phyloP scores from a whole-genome alignment of 2,797 vertebrate genomes.

The Chelon auratus region DNA sequence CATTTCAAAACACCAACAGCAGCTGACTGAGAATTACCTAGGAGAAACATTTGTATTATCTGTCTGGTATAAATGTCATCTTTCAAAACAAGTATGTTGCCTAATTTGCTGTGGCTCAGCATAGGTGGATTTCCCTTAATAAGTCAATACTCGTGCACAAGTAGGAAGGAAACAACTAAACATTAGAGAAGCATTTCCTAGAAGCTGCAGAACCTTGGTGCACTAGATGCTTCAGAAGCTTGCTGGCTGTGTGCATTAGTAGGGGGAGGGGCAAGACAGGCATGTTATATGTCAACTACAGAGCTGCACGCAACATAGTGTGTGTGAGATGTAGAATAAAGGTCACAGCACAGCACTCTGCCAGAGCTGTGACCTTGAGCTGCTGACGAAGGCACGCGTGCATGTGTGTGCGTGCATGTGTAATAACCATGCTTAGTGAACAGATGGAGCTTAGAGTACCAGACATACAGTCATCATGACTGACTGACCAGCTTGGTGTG shows the following conservation, averaged over 20 bases:
- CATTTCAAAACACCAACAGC: no score
- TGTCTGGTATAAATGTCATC: no score
- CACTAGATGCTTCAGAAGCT: conserved; percentile 56
- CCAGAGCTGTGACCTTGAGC: conserved; percentile 80
- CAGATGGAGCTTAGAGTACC: conserved; percentile 82
- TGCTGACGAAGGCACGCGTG: conserved; percentile 67
- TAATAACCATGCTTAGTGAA: conserved; percentile 83
- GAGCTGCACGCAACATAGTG: conserved; percentile 69
- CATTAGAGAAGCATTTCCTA: conserved; percentile 38
- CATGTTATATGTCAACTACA: conserved; percentile 78
- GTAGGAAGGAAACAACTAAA: background rate
- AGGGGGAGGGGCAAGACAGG: conserved; percentile 73
- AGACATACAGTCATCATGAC: conserved; percentile 82
- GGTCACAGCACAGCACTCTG: conserved; percentile 75
- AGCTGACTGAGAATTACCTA: no score
- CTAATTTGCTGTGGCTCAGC: background rate
- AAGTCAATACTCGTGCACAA: no score
- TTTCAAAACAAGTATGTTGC: background rate
- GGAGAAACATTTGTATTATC: no score
- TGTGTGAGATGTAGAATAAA: conserved; percentile 76
- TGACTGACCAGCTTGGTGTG: conserved; percentile 71
- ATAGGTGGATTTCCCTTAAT: no score
- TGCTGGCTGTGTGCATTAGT: conserved; percentile 34
- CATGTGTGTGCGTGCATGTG: conserved; percentile 45
- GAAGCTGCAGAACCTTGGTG: conserved; percentile 38